A percentile compares a stretch with the other conserved stretches of the same genome.
phyloP scores from a whole-genome alignment of 2,888 invertebrate species.

The Ametastegia equiseti region DNA sequence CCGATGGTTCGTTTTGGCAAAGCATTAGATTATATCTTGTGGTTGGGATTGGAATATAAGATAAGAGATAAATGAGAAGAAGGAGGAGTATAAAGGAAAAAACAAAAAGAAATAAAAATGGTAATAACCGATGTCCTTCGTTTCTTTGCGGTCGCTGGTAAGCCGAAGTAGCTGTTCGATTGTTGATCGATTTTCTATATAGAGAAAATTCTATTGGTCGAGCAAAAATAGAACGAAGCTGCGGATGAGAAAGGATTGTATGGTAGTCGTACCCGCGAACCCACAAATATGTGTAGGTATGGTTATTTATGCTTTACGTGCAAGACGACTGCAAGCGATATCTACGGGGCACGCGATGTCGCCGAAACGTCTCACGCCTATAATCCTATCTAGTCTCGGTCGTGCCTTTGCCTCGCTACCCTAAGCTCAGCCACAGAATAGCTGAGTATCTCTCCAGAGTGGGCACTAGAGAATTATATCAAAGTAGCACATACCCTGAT shows the following conservation, averaged over 20 bases:
- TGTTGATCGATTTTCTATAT: constrained; percentile 17
- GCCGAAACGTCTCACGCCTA: constrained; percentile 48
- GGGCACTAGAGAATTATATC: background rate
- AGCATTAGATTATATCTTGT: too few relatives aligned
- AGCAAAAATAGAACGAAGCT: constrained; percentile 33
- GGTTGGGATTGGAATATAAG: background rate
- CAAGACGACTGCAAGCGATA: constrained; percentile 59
- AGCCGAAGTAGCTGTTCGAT: constrained; percentile 4
- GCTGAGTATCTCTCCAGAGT: background rate
- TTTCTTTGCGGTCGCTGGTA: background rate
- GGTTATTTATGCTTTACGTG: constrained; percentile 52
- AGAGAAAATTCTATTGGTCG: background rate
- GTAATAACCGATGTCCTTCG: constrained; percentile 3
- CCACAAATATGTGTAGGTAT: constrained; percentile 43
- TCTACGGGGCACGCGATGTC: constrained; percentile 66
- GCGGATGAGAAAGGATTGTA: constrained; percentile 45
- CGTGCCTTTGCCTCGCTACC: constrained; percentile 33
- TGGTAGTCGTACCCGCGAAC: background rate
- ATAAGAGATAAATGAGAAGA: too few relatives aligned
- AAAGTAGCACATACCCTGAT: background rate
- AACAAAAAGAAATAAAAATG: background rate
- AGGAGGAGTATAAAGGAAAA: background rate
- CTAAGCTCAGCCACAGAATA: constrained; percentile 17
- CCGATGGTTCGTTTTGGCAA: background rate
- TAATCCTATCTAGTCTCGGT: constrained; percentile 44